Base-by-base conservation (phyloP, 2,888 invertebrate genomes). In the Antheraea yamamai region DNA sequence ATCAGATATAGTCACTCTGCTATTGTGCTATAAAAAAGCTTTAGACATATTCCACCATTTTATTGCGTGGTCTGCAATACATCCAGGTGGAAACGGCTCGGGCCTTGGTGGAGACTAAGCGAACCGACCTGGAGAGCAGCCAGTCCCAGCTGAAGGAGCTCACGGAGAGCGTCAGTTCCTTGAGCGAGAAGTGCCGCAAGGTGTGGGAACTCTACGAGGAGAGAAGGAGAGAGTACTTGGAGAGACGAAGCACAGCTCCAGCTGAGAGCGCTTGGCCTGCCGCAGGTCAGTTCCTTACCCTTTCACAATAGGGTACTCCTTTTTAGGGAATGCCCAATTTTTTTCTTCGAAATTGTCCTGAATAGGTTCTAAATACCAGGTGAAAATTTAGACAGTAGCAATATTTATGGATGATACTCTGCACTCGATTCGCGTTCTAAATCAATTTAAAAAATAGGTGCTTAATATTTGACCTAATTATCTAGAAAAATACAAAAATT, bases 71-170 rank as follows among this genome's bases (percentile, higher is more conserved):
- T 47, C 47, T 47, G 12, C 47, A 1, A 47, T 7, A 47, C 12
- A 47, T 55, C 58, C 89, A 97, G 95, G 96, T 97, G 73, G 97
- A 96, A 79, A 97, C 97, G 75, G 96, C 98, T 30, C 96, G 97
- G 82, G 95, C 96, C n/a, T 96, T 98, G 88, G 97, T 98, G 23
- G 97, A 97, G 78, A 95, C 96, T 51, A 98, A 98, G 92, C 96
- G 97, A 85, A 91, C 96, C 4, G 98, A 98, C 85, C 96, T 98
- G 76, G 97, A 98, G 83, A 96, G 96, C 74, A 98, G 97, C 88
- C 97, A 97, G 85, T 90, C 96, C 4, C 97, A 97, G 84, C 94
- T 98, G 78, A 95, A 96, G n/a, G 97, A 97, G 76, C 87, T 98
- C 61, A 97, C 96, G 82, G 95, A 94, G 20, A 96, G 97, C 75